A percentile compares a stretch with the other conserved stretches of the same genome.
Conservation (phyloP, 2,888 invertebrate genomes). For the Trypoxylon attenuatum region DNA sequence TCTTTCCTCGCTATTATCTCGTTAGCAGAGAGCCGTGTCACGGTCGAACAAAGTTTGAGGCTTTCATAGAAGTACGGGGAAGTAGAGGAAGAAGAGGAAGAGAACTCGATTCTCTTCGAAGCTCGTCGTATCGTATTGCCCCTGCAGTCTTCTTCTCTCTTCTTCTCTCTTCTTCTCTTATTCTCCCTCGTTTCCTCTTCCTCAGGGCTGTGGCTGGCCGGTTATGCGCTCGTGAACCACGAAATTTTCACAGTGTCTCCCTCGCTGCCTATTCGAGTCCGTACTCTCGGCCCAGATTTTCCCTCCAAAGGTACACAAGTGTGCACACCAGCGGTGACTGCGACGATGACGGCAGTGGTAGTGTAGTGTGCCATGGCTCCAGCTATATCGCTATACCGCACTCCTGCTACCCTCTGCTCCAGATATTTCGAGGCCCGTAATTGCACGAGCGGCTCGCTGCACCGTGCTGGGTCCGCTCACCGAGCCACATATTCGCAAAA, state of each 20-base stretch:
- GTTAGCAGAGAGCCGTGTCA: conserved; percentile 43
- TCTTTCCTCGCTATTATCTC: conserved; percentile 45
- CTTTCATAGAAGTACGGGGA: conserved; percentile 23
- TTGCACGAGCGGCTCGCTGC: not conserved
- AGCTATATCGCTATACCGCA: not conserved
- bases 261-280: conserved; percentile 40
- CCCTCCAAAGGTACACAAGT: conserved; percentile 29
- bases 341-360: no score
- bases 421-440: conserved; percentile 36
- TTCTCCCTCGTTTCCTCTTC: conserved; percentile 12
- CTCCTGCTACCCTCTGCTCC: conserved; percentile 26
- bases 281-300: conserved; percentile 44
- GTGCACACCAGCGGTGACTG: conserved; percentile 7
- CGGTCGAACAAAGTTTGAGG: conserved; percentile 40
- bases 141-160: conserved; percentile 11
- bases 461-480: no score
- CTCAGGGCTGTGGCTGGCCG: conserved; percentile 5
- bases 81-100: not conserved
- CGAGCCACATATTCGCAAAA: no score
- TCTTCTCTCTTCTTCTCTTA: conserved; percentile 18
- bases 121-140: not conserved
- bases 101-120: not conserved
- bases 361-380: no score
- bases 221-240: conserved; percentile 15
- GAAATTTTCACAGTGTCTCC: conserved; percentile 42